Conservation (phyloP, 2,888 invertebrate genomes). For the Digitonthophagus gazella region DNA sequence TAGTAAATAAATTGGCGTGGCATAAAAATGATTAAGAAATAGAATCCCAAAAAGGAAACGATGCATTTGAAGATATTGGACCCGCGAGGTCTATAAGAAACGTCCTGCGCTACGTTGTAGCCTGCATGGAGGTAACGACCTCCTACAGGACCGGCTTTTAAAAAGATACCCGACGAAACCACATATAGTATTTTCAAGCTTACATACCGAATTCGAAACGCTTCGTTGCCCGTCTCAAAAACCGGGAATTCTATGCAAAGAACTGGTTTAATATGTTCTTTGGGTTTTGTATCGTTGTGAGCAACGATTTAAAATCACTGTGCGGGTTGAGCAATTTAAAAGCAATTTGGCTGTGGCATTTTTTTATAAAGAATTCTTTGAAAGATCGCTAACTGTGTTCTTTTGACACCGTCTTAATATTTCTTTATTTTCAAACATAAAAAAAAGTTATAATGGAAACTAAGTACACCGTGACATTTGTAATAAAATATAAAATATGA, state of each 20-base stretch:
- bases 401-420: neutral
- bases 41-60: neutral
- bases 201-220: neutral
- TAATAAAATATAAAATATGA: neutral
- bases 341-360: neutral
- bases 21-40: neutral
- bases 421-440: neutral
- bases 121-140: neutral
- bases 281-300: no score
- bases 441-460: neutral
- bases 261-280: neutral
- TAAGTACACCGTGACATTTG: neutral
- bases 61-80: neutral
- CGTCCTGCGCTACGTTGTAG: neutral
- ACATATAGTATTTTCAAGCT: neutral
- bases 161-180: neutral
- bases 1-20: neutral
- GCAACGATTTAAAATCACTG: no score
- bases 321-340: neutral
- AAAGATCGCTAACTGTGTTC: neutral
- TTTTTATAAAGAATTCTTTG: neutral
- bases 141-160: neutral
- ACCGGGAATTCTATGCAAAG: neutral
- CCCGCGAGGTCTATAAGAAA: neutral
- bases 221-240: neutral